A percentile compares a stretch with the other conserved stretches of the same genome.
These are phyloP conservation scores for Berghia stephanieae DNA, from an alignment of 1,140 invertebrate species.

Conservation along the genomic window DNA sequence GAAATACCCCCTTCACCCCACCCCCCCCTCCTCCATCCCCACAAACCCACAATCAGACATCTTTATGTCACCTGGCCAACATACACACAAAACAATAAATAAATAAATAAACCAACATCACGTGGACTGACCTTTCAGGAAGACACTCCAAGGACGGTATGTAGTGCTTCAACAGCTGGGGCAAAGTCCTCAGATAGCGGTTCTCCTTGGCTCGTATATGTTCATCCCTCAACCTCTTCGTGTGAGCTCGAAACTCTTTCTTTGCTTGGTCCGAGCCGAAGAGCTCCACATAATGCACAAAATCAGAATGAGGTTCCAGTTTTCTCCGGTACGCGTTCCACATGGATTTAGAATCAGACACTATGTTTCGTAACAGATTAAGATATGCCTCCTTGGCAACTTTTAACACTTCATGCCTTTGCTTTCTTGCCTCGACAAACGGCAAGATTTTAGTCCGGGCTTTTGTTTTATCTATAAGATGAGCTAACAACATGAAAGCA, in stretches of 20 bases:
- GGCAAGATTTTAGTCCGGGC: constrained; percentile 78
- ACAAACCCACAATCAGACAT: too few species aligned
- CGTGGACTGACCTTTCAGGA: constrained; percentile 75
- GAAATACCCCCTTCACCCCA: too few species aligned
- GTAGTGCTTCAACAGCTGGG: constrained; percentile 82
- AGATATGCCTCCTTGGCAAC: constrained; percentile 64
- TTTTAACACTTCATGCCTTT: constrained; percentile 85
- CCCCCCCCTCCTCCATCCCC: too few species aligned
- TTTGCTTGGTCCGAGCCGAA: constrained; percentile 88
- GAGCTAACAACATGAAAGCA: constrained; percentile 90
- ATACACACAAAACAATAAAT: too few species aligned
- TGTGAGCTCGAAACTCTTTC: constrained; percentile 81
- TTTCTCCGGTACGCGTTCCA: constrained; percentile 90
- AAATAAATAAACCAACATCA: constrained; percentile 20
- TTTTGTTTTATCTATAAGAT: constrained; percentile 85
- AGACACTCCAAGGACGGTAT: constrained; percentile 82
- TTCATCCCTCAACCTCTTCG: constrained; percentile 86
- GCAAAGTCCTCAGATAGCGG: constrained; percentile 82
- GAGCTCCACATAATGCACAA: constrained; percentile 88
- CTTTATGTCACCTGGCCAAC: background rate
- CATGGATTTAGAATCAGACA: constrained; percentile 82
- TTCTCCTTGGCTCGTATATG: constrained; percentile 83
- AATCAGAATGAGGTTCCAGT: constrained; percentile 86
- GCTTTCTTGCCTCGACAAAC: constrained; percentile 86
- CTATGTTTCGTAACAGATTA: constrained; percentile 54